Conservation (phyloP, 1,140 invertebrate genomes). For the Drosophila insularis region DNA sequence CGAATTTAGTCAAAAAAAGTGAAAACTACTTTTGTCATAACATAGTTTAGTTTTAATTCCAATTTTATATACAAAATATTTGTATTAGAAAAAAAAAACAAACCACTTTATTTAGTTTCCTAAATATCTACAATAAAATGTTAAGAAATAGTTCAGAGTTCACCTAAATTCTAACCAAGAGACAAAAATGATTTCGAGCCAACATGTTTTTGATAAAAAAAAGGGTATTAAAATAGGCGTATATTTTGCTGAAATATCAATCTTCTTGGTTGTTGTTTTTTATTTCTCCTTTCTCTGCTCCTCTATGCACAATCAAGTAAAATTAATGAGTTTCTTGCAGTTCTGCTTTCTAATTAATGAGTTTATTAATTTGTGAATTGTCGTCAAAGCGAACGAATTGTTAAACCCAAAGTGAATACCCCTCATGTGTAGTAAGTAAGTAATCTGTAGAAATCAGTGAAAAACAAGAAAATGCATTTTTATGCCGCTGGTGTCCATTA, state of each 20-base stretch:
- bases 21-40: too few relatives aligned
- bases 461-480: constrained; percentile 73
- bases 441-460: constrained; percentile 30
- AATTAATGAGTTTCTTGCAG: constrained; percentile 66
- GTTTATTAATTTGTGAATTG: constrained; percentile 74
- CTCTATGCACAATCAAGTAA: constrained; percentile 47
- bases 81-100: too few relatives aligned
- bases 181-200: too few relatives aligned
- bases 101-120: too few relatives aligned
- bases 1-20: too few relatives aligned
- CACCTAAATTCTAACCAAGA: too few relatives aligned
- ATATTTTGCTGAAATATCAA: not conserved
- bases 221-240: not conserved
- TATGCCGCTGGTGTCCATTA: constrained; percentile 62
- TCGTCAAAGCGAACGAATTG: constrained; percentile 39
- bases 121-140: too few relatives aligned
- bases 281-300: constrained; percentile 1
- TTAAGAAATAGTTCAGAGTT: too few relatives aligned
- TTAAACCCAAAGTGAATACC: constrained; percentile 49
- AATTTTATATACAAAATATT: too few relatives aligned
- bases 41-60: too few relatives aligned
- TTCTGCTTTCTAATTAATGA: constrained; percentile 73
- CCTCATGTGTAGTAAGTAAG: constrained; percentile 3
- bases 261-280: constrained; percentile 1
- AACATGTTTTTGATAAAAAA: too few relatives aligned